phyloP scores from a whole-genome alignment of 2,113 vertebrate genomes.

The Garra rufa region DNA sequence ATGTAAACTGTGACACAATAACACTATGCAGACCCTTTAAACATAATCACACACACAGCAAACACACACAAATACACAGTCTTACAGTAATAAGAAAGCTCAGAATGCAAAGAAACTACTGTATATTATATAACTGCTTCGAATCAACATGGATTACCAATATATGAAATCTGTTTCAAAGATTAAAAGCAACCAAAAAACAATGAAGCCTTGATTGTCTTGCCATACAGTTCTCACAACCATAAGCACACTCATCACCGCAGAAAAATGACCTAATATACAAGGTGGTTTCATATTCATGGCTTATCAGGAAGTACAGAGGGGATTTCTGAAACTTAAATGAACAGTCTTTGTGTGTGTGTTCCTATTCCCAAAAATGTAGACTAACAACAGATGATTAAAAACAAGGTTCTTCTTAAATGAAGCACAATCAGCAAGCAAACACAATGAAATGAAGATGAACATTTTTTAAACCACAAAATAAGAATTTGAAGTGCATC shows the following conservation, averaged over 20 bases:
- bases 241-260: background rate
- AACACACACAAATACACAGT: background rate
- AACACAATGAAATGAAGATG: background rate
- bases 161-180: background rate
- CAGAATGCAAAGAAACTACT: background rate
- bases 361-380: background rate
- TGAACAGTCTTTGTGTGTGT: background rate
- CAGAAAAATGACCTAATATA: background rate
- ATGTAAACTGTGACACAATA: slow-evolving; percentile 45
- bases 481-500: background rate
- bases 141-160: background rate
- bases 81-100: background rate
- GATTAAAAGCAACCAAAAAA: background rate
- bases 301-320: background rate
- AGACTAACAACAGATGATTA: background rate
- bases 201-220: background rate
- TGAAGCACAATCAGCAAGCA: background rate
- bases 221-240: background rate
- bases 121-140: background rate
- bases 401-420: background rate
- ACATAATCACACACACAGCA: background rate
- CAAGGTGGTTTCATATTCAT: background rate
- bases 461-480: background rate
- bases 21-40: slow-evolving; percentile 28
- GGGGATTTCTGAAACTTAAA: background rate